Evolutionary conservation across 2,888 invertebrate species (phyloP).

Genomic region (Onthophagus sagittarius): DNA sequence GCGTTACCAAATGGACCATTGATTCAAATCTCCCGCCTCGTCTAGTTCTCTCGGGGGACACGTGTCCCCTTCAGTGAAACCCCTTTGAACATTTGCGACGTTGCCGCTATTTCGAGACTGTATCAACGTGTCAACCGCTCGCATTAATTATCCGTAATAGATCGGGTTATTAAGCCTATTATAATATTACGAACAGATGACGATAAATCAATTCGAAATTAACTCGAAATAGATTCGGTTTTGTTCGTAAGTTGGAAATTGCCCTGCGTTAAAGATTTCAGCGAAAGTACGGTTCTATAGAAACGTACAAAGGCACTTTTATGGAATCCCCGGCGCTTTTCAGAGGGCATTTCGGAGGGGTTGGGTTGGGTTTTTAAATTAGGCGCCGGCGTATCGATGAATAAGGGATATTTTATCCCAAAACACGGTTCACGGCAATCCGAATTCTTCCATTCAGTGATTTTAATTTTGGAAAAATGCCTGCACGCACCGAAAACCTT

Average conservation of each 20-base stretch:
- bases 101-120: background rate
- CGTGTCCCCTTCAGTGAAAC: background rate
- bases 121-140: background rate
- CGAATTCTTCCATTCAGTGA: background rate
- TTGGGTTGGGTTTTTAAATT: background rate
- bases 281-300: background rate
- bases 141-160: background rate
- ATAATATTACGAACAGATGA: background rate
- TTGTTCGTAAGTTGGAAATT: background rate
- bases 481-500: background rate
- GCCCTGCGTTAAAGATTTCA: background rate
- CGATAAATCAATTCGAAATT: background rate
- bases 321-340: background rate
- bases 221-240: background rate
- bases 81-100: background rate
- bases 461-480: background rate
- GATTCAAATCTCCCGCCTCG: background rate
- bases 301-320: background rate
- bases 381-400: background rate
- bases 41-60: background rate
- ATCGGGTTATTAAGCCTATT: background rate
- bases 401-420: background rate
- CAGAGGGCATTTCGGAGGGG: background rate
- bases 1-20: background rate
- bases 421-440: background rate